These are phyloP conservation scores for Distichodus sexfasciatus DNA, from an alignment of 2,797 vertebrate genomes.

Conservation along the genomic window DNA sequence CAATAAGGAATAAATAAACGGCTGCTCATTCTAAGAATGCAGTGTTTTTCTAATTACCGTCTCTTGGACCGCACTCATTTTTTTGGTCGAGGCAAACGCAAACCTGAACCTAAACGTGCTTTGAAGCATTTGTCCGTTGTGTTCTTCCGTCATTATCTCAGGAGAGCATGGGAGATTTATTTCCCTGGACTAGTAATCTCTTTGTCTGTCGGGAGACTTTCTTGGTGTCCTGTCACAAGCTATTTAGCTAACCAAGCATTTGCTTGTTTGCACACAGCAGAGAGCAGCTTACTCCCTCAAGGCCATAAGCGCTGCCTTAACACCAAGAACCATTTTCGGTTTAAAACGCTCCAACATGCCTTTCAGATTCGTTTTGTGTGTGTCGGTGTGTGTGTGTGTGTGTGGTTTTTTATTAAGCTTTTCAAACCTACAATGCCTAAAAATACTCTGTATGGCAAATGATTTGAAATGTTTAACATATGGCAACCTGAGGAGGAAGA, in stretches of 20 bases:
- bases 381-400: too few relatives aligned
- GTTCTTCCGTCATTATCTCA: neutral
- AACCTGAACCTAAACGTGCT: neutral
- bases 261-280: conserved; percentile 49
- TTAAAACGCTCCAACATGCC: neutral
- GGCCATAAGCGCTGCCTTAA: conserved; percentile 19
- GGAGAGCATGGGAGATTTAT: neutral
- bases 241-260: conserved; percentile 37
- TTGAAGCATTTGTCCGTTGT: neutral
- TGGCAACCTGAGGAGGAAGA: neutral
- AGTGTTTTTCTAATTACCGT: neutral
- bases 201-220: conserved; percentile 18
- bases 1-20: conserved; percentile 21
- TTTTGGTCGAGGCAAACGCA: neutral
- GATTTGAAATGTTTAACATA: neutral
- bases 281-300: conserved; percentile 7
- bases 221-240: conserved; percentile 39
- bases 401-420: conserved; percentile 2
- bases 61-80: neutral
- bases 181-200: conserved; percentile 7
- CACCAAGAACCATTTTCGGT: conserved; percentile 2
- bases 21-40: conserved; percentile 22
- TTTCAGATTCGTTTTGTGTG: conserved; percentile 1
- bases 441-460: neutral
- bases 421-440: neutral